These are phyloP conservation scores for Agonopterix alstromeriana DNA, from an alignment of 2,888 invertebrate genomes.

Conservation along the genomic window DNA sequence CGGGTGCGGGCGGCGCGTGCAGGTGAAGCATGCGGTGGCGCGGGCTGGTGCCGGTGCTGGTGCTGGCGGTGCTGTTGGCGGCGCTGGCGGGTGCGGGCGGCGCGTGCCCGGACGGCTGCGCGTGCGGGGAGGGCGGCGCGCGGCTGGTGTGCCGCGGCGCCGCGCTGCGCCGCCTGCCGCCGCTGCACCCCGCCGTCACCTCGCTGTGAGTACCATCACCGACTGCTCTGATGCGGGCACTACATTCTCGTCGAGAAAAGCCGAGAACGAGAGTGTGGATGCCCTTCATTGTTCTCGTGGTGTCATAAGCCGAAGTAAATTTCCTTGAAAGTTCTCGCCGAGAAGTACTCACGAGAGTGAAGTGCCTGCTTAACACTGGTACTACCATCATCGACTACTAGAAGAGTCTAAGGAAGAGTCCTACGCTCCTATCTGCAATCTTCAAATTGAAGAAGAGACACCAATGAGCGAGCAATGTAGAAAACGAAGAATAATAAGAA, in stretches of 20 bases:
- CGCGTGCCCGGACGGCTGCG: slow-evolving; percentile 25
- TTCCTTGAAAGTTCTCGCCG: no score
- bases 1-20: slow-evolving; percentile 20
- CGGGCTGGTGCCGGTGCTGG: slow-evolving; percentile 22
- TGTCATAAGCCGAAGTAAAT: no score
- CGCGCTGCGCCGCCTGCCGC: slow-evolving; percentile 41
- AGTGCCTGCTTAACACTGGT: no score
- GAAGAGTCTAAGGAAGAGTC: not conserved
- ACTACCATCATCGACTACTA: not conserved
- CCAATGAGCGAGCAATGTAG: no score
- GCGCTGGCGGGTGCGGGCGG: slow-evolving; percentile 14
- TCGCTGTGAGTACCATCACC: slow-evolving; percentile 37
- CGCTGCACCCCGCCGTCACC: slow-evolving; percentile 39
- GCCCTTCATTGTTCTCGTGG: no score
- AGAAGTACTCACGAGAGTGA: no score
- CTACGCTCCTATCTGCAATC: not conserved
- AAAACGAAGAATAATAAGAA: no score
- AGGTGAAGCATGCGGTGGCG: slow-evolving; percentile 21
- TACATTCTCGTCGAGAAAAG: no score
- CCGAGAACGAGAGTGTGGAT: no score
- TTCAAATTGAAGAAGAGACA: no score
- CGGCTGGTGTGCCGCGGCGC: slow-evolving; percentile 44
- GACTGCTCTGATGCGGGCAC: no score
- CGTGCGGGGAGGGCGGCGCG: slow-evolving; percentile 41
- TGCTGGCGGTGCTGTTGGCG: slow-evolving; percentile 11